Evolutionary conservation across 2,113 vertebrate species (phyloP).

Genomic region (Xiphophorus maculatus): DNA sequence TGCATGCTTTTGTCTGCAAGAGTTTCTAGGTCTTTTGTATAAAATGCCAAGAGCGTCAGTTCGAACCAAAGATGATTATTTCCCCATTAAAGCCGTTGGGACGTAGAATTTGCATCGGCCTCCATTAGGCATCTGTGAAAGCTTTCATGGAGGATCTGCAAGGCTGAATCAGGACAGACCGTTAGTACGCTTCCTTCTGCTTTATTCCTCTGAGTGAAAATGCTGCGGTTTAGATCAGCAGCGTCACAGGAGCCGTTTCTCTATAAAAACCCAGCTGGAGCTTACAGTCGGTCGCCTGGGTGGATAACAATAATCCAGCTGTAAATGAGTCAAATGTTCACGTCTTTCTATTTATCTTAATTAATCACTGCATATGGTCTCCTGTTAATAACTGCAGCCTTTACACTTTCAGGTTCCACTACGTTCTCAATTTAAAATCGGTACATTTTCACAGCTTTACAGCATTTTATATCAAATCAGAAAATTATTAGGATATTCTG

Average conservation of each 20-base stretch:
- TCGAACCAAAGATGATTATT: neutral
- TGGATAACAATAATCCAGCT: conserved; percentile 4
- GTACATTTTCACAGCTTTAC: too few species aligned
- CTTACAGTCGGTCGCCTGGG: neutral
- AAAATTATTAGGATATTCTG: too few species aligned
- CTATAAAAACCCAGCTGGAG: neutral
- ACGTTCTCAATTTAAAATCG: too few species aligned
- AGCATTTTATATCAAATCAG: too few species aligned
- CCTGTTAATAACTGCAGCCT: too few species aligned
- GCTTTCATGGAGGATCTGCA: neutral
- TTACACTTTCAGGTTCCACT: too few species aligned
- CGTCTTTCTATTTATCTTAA: neutral
- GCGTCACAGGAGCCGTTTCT: neutral
- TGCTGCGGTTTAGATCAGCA: neutral
- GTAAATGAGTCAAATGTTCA: neutral
- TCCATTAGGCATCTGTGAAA: neutral
- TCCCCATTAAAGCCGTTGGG: neutral
- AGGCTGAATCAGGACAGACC: neutral
- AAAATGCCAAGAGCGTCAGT: neutral
- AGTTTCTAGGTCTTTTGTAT: neutral
- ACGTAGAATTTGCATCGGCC: accelerated
- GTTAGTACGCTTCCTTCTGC: neutral
- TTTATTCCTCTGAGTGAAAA: neutral
- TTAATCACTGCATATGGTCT: neutral
- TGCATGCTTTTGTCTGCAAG: too few species aligned